Conservation (phyloP, 1,140 invertebrate species). For the Bombus sibiricus region DNA sequence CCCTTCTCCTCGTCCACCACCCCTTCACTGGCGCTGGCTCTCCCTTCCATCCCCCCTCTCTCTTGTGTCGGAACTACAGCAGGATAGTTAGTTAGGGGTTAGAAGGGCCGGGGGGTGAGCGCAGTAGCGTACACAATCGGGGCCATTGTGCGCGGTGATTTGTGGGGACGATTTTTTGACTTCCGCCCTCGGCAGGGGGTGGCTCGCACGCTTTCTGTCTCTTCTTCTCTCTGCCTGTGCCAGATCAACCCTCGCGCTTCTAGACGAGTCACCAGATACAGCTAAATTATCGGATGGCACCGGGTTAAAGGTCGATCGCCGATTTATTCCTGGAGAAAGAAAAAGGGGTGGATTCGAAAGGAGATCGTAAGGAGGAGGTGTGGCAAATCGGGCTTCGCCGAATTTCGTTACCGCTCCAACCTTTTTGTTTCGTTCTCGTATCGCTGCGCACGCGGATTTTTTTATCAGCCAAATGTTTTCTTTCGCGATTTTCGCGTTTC, state of each 20-base stretch:
- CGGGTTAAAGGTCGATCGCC: conserved; percentile 75
- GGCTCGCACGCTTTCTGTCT: neutral
- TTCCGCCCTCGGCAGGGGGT: conserved; percentile 70
- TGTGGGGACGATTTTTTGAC: conserved; percentile 82
- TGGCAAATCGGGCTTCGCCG: neutral
- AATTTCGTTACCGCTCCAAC: neutral
- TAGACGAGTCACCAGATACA: conserved; percentile 69
- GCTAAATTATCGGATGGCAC: conserved; percentile 74
- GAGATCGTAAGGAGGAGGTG: conserved; percentile 27
- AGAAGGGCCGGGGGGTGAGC: conserved; percentile 39
- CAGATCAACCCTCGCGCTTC: conserved; percentile 26
- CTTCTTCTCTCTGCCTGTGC: neutral
- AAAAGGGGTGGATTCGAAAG: neutral
- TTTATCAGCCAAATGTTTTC: neutral
- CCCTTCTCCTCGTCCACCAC: conserved; percentile 18
- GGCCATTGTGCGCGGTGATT: conserved; percentile 81
- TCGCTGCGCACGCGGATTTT: conserved; percentile 15
- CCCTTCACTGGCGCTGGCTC: conserved; percentile 30
- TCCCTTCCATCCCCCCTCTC: neutral
- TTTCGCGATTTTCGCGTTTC: neutral
- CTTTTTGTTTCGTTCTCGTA: neutral
- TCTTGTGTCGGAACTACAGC: conserved; percentile 66
- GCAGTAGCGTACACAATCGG: conserved; percentile 78
- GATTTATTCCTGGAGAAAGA: conserved; percentile 72
- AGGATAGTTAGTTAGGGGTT: conserved; percentile 79